Evolutionary conservation across 2,797 vertebrate genomes (phyloP), one percentile per base, ranked within the genome.

Genomic region (Acanthis flammea): DNA sequence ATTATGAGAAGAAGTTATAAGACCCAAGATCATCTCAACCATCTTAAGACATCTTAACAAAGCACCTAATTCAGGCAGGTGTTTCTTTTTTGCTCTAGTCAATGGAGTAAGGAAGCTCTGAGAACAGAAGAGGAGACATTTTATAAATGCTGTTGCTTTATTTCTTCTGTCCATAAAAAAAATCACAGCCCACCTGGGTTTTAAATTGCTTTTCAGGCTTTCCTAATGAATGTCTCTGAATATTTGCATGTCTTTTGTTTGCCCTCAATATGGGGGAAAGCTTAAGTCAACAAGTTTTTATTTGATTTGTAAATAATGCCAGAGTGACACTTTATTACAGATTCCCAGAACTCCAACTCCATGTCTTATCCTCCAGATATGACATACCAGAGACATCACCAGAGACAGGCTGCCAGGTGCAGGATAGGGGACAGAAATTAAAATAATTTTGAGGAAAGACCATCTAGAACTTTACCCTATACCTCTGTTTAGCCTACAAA

Each of bases 241-340:
- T 84, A 83, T 89, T 92, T 95, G 62, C 68, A 41, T 74, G 50
- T 30, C 85, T 92, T 91, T 65, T 94, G 85, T 96, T 96, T 95
- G 94, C 78, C 74, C 88, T 94, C 62, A 39, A 39, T 76, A 83
- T 87, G 75, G 74, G 88, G 62, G 92, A 78, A 90, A 79, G 61
- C 73, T 86, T 73, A 65, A 81, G 80, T 94, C 92, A 95, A 90
- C 78, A 94, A 42, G 57, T 68, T 63, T 77, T 83, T 81, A 76
- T 94, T 92, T 86, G 90, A 90, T 95, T 92, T 83, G 90, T 96
- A 96, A 95, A 95, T 94, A 94, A 95, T 41, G 60, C 68, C 60
- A 54, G 67, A 67, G 84, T 37, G 55, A 72, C 86, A 67, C 73
- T 39, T 82, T 70, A 90, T 88, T 33, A 6, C 7, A 2, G 77